phyloP scores from a whole-genome alignment of 2,113 vertebrate genomes.

The Odocoileus virginianus region DNA sequence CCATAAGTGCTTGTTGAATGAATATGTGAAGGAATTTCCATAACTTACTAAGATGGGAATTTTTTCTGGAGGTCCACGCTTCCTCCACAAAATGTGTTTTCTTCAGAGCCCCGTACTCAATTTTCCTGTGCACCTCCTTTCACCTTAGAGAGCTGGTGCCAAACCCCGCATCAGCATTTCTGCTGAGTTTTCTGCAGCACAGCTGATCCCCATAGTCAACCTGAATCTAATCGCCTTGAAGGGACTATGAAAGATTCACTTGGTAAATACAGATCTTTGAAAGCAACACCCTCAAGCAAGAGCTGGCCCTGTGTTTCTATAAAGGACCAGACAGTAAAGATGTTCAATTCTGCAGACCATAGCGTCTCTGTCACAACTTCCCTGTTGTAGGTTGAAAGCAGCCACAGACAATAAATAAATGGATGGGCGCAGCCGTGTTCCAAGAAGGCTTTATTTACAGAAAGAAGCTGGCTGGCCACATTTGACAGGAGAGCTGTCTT shows the following conservation, averaged over 20 bases:
- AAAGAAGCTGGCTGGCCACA: background rate
- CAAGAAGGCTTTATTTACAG: constrained; percentile 38
- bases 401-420: background rate
- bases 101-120: background rate
- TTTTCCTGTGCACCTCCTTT: background rate
- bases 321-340: constrained; percentile 3
- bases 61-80: background rate
- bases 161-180: background rate
- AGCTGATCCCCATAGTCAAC: background rate
- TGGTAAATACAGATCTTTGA: background rate
- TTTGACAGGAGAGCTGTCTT: background rate
- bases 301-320: background rate
- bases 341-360: background rate
- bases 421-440: background rate
- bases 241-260: background rate
- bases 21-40: background rate
- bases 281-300: background rate
- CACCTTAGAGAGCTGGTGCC: background rate
- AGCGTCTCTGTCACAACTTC: background rate
- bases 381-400: background rate
- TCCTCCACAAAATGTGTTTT: background rate
- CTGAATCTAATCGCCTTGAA: background rate
- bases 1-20: background rate
- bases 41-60: background rate
- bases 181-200: background rate